Evolutionary conservation across 2,797 vertebrate genomes (phyloP).

Genomic region (Smutsia temminckii): DNA sequence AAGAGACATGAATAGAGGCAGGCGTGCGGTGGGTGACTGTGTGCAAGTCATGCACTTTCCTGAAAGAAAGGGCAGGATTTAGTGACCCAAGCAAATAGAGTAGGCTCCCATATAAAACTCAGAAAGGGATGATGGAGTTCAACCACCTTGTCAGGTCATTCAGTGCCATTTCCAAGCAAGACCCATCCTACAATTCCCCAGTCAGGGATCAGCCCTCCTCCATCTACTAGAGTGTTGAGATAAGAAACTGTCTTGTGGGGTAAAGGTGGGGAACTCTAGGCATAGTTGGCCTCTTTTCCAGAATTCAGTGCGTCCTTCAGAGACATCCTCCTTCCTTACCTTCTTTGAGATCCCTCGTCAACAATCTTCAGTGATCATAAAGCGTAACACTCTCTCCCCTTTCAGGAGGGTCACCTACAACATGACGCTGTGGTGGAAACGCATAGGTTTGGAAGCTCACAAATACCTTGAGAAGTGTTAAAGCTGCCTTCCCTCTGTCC

Average conservation of each 20-base stretch:
- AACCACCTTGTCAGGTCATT: no score
- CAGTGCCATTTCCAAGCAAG: background rate
- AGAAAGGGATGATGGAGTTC: no score
- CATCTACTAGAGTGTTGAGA: background rate
- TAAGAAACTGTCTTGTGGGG: background rate
- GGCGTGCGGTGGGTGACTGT: background rate
- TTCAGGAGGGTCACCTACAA: background rate
- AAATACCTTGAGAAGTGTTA: background rate
- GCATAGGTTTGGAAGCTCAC: background rate
- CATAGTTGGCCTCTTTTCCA: background rate
- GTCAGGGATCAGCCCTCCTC: background rate
- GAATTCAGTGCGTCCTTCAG: background rate
- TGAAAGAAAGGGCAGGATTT: background rate
- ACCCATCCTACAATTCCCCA: background rate
- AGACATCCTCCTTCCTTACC: background rate
- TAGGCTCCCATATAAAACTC: background rate
- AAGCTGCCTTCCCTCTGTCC: background rate
- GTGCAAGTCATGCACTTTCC: background rate
- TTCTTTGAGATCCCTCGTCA: background rate
- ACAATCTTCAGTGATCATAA: background rate
- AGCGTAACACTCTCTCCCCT: background rate
- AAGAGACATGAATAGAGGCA: background rate
- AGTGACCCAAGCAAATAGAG: background rate
- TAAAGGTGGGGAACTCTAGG: background rate
- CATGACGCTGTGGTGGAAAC: background rate